Evolutionary conservation across 2,888 invertebrate genomes (phyloP).

Genomic region (Agriotes lineatus): DNA sequence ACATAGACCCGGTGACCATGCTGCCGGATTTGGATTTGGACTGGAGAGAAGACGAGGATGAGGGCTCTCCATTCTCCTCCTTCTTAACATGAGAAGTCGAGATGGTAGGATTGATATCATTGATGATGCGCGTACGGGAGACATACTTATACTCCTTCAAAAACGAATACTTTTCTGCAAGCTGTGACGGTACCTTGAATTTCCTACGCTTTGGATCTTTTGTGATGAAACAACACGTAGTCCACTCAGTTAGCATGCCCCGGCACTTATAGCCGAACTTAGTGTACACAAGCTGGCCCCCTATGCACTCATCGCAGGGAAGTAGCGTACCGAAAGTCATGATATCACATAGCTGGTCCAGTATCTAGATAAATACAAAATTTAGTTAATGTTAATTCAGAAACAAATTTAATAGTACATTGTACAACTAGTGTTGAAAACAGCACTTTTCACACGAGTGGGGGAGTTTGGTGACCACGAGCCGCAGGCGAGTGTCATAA

Average conservation of each 20-base stretch:
- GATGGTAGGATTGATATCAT: slow-evolving; percentile 68
- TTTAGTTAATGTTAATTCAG: too few relatives aligned
- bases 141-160: slow-evolving; percentile 75
- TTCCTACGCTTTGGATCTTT: slow-evolving; percentile 79
- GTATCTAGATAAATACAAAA: too few relatives aligned
- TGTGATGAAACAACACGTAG: slow-evolving; percentile 82
- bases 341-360: slow-evolving; percentile 84
- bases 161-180: slow-evolving; percentile 70
- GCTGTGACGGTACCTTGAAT: slow-evolving; percentile 77
- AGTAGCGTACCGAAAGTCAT: slow-evolving; percentile 89
- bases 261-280: slow-evolving; percentile 86
- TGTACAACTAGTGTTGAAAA: too few relatives aligned
- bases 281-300: slow-evolving; percentile 77
- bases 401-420: too few relatives aligned
- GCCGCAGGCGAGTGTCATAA: too few relatives aligned
- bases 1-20: slow-evolving; percentile 67
- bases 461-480: too few relatives aligned
- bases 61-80: slow-evolving; percentile 61
- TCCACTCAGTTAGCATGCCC: slow-evolving; percentile 86
- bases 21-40: slow-evolving; percentile 62
- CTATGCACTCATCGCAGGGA: slow-evolving; percentile 83
- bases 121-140: slow-evolving; percentile 71
- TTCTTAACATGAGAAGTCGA: slow-evolving; percentile 68
- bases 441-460: too few relatives aligned
- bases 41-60: slow-evolving; percentile 52